phyloP scores from a whole-genome alignment of 2,113 vertebrate genomes.

The Lepidothrix coronata region DNA sequence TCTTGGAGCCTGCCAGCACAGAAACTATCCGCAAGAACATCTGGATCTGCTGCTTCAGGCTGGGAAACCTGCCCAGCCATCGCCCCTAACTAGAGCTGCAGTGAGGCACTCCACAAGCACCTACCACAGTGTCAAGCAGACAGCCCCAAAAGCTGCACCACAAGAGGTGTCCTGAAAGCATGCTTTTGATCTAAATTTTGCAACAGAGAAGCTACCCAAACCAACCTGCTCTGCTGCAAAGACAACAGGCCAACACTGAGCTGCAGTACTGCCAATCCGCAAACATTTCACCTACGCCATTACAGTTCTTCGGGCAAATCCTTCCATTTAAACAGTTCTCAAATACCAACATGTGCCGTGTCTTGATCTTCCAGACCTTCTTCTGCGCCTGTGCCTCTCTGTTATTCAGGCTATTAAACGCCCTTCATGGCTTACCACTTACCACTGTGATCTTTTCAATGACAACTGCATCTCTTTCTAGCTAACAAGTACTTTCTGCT shows the following conservation, averaged over 20 bases:
- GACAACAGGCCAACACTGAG: not conserved
- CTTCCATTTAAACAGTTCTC: not conserved
- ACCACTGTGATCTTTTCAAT: not conserved
- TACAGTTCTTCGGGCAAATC: not conserved
- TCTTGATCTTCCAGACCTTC: not conserved
- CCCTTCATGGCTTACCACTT: not conserved
- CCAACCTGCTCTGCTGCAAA: not conserved
- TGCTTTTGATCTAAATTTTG: not conserved
- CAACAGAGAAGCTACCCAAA: not conserved
- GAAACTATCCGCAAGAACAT: not conserved
- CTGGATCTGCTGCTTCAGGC: not conserved
- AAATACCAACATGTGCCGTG: not conserved
- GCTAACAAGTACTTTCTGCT: not conserved
- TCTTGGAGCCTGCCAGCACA: not conserved
- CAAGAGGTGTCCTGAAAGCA: not conserved
- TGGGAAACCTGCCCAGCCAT: not conserved
- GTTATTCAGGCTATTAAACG: not conserved
- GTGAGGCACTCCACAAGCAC: not conserved
- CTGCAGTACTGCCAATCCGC: not conserved
- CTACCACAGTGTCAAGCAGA: not conserved
- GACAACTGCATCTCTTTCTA: not conserved
- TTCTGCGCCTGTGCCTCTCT: not conserved
- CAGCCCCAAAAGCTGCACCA: not conserved
- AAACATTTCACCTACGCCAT: not conserved
- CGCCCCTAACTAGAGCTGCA: not conserved